Base-by-base conservation (phyloP, 2,888 invertebrate genomes). In the Yponomeuta sedellus region DNA sequence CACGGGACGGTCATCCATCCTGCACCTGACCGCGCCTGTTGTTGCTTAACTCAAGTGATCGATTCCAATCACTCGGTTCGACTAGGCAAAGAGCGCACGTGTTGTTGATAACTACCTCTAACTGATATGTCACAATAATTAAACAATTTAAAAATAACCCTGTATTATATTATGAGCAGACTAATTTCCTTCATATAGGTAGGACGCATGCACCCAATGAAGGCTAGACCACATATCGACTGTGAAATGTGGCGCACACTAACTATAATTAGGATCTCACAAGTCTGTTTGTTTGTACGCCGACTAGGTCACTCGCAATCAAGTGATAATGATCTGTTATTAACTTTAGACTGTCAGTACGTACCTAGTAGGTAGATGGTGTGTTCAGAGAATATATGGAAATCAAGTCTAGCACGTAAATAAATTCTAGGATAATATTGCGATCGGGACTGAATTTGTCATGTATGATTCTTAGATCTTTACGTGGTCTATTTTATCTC, bases 251-350 rank as follows among this genome's bases (percentile, higher is more conserved):
- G 19, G 44, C 64, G 10, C 22, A 8, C 64, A 52, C 64, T 22
- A 44, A 20, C 40, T 64, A 62, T 62, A 62, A 59, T 59, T 34
- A 62, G 62, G 12, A 34, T 34, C 20, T 22, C 20, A 25, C 11
- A 16, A n/a, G 34, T 6, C 62, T 64, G 64, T 52, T 25, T 64
- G 64, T 52, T 25, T 44, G 64, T 64, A 12, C 25, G 22, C 64
- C 11, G 62, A 8, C 16, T 22, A 22, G 44, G 52, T 52, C 52
- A 25, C 10, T 52, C 20, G 64, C 22, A 44, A 52, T 22, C 52
- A 44, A 44, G 44, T 64, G 64, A 64, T 64, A 64, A 64, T 64
- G 52, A 64, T 64, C 64, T 19, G 25, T 64, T 40, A 64, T 64
- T 64, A 64, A 59, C 44, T 52, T 10, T 52, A 16, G 44, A 52